These are phyloP conservation scores for Atrichornis clamosus DNA, from an alignment of 2,113 vertebrate genomes.

Conservation along the genomic window DNA sequence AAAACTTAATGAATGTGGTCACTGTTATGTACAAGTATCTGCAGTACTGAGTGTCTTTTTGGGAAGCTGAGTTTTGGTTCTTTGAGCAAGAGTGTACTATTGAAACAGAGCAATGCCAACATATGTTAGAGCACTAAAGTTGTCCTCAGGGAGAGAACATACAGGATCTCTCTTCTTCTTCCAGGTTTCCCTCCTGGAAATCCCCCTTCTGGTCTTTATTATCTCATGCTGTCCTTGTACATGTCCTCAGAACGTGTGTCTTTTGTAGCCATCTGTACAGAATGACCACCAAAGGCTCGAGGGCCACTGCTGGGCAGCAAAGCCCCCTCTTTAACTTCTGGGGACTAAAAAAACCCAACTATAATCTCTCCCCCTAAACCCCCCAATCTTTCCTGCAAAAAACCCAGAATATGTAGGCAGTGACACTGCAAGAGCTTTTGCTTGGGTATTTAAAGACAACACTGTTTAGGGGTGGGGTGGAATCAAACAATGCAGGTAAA, in stretches of 20 bases:
- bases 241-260: not conserved
- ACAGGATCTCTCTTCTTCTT: not conserved
- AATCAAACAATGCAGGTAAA: not conserved
- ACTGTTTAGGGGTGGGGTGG: not conserved
- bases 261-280: not conserved
- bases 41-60: not conserved
- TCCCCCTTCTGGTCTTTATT: not conserved
- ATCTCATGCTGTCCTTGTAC: not conserved
- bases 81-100: not conserved
- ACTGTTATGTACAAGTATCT: not conserved
- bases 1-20: not conserved
- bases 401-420: not conserved
- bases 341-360: not conserved
- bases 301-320: not conserved
- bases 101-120: not conserved
- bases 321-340: not conserved
- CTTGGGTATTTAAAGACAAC: not conserved
- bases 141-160: not conserved
- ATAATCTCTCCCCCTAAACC: fast-evolving
- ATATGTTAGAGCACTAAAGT: not conserved
- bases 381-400: too few relatives aligned
- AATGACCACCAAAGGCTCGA: not conserved
- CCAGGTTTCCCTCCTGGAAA: not conserved
- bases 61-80: not conserved
- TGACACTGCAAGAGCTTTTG: not conserved